Percentiles rank a stretch among this genome's conserved stretches.
Conservation (phyloP, 2,113 vertebrate genomes). For the Entelurus aequoreus region DNA sequence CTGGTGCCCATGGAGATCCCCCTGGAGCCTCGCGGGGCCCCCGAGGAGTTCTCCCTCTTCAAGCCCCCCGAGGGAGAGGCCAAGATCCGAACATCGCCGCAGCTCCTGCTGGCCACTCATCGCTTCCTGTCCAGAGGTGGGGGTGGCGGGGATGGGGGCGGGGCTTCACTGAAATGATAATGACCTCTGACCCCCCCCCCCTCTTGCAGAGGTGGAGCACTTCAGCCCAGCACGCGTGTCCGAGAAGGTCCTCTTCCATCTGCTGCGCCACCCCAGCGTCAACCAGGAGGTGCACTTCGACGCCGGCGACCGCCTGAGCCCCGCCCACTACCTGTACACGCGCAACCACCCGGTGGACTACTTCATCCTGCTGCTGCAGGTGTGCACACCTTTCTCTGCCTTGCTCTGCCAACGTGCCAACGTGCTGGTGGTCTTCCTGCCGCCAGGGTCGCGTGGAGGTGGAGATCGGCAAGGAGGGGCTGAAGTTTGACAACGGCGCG, state of each 20-base stretch:
- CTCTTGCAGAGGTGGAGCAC: slow-evolving; percentile 79
- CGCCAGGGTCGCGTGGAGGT: slow-evolving; percentile 86
- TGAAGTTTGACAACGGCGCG: slow-evolving; percentile 89
- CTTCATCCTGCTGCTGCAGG: slow-evolving; percentile 89
- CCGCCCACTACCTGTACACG: slow-evolving; percentile 84
- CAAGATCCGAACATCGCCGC: slow-evolving; percentile 84
- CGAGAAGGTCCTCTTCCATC: slow-evolving; percentile 83
- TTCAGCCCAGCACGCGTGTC: slow-evolving; percentile 80
- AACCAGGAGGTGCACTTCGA: slow-evolving; percentile 90
- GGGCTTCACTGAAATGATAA: no score
- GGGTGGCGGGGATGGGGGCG: slow-evolving; percentile 16
- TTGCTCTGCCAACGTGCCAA: not conserved
- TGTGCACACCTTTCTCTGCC: slow-evolving; percentile 20
- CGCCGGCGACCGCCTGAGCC: slow-evolving; percentile 72
- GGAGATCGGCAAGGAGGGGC: slow-evolving; percentile 88
- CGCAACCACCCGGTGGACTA: slow-evolving; percentile 88
- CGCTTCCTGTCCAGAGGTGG: slow-evolving; percentile 88
- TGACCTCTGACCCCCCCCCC: no score
- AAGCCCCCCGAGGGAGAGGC: slow-evolving; percentile 75
- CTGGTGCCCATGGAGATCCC: slow-evolving; percentile 65
- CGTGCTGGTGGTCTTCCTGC: not conserved
- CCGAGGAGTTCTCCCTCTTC: slow-evolving; percentile 85
- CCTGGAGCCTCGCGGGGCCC: slow-evolving; percentile 63
- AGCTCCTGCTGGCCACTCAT: slow-evolving; percentile 86
- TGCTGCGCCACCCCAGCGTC: slow-evolving; percentile 85